Conservation (phyloP, 2,113 vertebrate species). For the Passerina amoena region DNA sequence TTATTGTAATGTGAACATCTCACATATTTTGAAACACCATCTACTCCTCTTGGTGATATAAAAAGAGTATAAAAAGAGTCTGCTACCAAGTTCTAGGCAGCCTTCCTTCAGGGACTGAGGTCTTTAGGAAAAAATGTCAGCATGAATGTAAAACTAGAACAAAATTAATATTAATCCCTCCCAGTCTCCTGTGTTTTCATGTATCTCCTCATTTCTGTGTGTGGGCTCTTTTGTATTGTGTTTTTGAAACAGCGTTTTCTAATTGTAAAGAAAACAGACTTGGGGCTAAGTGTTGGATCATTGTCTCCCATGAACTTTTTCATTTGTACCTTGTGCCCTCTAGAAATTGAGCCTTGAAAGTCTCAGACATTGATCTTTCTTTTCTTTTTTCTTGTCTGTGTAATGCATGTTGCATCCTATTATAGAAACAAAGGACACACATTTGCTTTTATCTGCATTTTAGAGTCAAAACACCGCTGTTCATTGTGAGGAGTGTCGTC, state of each 20-base stretch:
- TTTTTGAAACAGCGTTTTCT: background rate
- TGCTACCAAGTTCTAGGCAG: background rate
- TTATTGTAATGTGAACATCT: background rate
- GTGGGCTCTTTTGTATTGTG: background rate
- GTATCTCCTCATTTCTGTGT: background rate
- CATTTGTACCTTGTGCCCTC: background rate
- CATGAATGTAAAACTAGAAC: background rate
- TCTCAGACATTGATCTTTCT: background rate
- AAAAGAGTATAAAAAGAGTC: background rate
- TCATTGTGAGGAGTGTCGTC: background rate
- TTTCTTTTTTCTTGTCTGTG: background rate
- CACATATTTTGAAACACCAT: background rate
- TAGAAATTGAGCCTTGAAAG: background rate
- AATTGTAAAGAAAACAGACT: constrained; percentile 37
- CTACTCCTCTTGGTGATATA: background rate
- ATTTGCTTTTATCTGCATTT: constrained; percentile 19
- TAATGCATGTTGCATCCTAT: background rate
- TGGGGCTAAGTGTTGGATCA: background rate
- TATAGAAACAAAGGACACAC: constrained; percentile 56
- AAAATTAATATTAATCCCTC: background rate
- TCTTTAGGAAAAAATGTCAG: background rate
- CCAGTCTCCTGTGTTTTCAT: background rate
- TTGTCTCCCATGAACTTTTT: background rate
- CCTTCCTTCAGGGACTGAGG: background rate
- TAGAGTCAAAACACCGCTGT: background rate